Percentiles rank a stretch among this genome's conserved stretches.
These are phyloP conservation scores for Abrostola tripartita DNA, from an alignment of 2,888 invertebrate species.

Conservation along the genomic window DNA sequence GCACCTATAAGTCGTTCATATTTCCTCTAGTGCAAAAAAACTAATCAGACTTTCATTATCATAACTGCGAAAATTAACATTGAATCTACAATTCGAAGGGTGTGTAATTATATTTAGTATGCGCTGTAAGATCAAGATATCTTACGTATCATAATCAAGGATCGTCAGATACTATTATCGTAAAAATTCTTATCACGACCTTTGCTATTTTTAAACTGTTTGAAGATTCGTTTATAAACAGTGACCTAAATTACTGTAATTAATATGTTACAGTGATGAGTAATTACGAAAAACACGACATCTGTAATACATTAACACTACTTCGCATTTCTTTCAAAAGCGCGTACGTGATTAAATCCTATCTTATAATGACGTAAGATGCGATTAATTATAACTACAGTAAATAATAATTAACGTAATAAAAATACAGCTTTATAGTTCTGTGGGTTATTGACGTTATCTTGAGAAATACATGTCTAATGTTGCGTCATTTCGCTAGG, in stretches of 20 bases:
- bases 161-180: neutral
- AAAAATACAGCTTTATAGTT: conserved; percentile 13
- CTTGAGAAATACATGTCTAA: conserved; percentile 27
- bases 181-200: neutral
- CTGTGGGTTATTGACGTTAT: conserved; percentile 37
- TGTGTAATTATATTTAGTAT: no score
- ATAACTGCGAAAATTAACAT: no score
- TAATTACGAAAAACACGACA: neutral
- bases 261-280: neutral
- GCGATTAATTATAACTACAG: conserved; percentile 22
- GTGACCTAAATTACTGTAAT: neutral
- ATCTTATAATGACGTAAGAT: conserved; percentile 27
- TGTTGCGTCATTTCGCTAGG: conserved; percentile 40
- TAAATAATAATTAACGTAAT: conserved; percentile 16
- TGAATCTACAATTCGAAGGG: no score
- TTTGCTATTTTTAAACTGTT: conserved; percentile 1
- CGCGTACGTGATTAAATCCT: conserved; percentile 3
- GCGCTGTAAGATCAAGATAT: neutral
- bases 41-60: no score
- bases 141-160: neutral
- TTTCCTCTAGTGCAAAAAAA: no score
- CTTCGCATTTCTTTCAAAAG: neutral
- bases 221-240: neutral
- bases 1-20: no score
- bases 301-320: neutral